Evolutionary conservation across 2,888 invertebrate species (phyloP).

Genomic region (Trichopoda pennipes): DNA sequence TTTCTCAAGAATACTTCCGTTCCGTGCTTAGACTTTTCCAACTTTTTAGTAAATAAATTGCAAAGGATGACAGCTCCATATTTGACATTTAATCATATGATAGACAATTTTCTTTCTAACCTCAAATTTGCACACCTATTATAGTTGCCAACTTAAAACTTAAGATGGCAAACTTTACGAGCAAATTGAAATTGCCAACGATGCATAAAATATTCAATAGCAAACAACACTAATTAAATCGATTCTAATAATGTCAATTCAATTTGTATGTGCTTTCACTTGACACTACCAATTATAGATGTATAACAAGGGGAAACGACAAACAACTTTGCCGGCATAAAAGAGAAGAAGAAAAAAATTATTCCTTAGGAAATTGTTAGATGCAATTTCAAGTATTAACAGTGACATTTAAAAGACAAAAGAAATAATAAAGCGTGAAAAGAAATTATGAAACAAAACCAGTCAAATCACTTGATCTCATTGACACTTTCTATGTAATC

Average conservation of each 20-base stretch:
- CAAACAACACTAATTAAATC: not conserved
- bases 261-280: not conserved
- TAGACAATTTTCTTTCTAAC: no score
- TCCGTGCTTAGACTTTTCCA: no score
- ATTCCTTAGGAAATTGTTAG: not conserved
- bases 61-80: no score
- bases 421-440: slow-evolving; percentile 1
- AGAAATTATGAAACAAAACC: slow-evolving; percentile 20
- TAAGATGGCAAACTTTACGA: not conserved
- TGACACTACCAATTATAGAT: not conserved
- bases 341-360: not conserved
- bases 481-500: slow-evolving; percentile 37
- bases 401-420: slow-evolving; percentile 20
- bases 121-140: no score
- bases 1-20: no score
- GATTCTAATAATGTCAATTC: slow-evolving; percentile 3
- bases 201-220: not conserved
- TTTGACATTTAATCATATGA: no score
- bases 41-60: no score
- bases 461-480: slow-evolving; percentile 37
- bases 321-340: not conserved
- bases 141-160: no score
- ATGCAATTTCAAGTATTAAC: slow-evolving; percentile 11
- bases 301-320: not conserved
- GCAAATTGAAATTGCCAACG: not conserved